Conservation (phyloP, 1,140 invertebrate species). For the Patella vulgata region DNA sequence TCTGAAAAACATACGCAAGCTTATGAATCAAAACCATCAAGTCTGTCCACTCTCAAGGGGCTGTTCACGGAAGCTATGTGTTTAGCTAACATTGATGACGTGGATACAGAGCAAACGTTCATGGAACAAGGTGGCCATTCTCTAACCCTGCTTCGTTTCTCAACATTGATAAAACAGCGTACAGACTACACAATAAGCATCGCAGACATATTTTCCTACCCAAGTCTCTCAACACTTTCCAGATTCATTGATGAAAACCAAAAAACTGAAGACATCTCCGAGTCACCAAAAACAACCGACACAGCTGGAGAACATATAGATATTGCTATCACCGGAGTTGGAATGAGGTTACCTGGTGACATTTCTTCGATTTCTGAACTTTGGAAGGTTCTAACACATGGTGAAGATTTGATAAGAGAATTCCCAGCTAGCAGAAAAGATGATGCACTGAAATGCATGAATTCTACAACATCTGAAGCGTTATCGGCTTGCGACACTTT, state of each 20-base stretch:
- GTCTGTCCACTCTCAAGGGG: not conserved
- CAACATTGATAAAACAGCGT: not conserved
- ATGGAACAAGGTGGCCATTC: slow-evolving; percentile 14
- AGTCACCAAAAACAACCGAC: no score
- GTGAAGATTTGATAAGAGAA: not conserved
- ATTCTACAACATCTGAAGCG: no score
- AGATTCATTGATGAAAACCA: not conserved
- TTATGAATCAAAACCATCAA: not conserved
- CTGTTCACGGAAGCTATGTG: slow-evolving; percentile 8
- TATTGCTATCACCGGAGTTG: slow-evolving; percentile 8
- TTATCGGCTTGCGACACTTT: not conserved
- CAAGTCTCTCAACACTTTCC: not conserved
- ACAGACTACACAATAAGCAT: slow-evolving; percentile 8
- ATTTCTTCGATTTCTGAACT: slow-evolving; percentile 3
- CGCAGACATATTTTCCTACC: slow-evolving; percentile 4
- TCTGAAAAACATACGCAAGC: not conserved
- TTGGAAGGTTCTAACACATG: not conserved
- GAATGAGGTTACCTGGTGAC: slow-evolving; percentile 4
- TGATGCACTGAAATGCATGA: no score
- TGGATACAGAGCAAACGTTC: not conserved
- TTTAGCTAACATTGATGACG: not conserved
- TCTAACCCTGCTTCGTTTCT: slow-evolving; percentile 2
- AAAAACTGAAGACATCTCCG: not conserved
- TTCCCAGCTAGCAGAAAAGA: no score
- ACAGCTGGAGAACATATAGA: not conserved